Percentiles rank a stretch among this genome's conserved stretches.
Conservation (phyloP, 2,888 invertebrate species). For the Periphyllus acericola region DNA sequence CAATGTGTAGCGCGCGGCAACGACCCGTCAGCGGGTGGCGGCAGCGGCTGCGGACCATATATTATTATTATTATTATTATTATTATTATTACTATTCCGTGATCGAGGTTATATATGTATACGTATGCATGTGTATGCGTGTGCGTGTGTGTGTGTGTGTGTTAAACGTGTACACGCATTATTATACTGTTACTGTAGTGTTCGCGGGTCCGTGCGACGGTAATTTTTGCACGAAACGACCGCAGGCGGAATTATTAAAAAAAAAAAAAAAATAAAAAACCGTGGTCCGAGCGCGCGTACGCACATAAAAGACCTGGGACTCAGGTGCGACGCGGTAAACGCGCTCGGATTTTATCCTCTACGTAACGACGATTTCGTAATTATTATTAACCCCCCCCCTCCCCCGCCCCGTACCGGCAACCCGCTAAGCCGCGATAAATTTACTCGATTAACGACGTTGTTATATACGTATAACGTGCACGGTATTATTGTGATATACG, state of each 20-base stretch:
- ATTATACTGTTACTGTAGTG: background rate
- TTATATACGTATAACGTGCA: background rate
- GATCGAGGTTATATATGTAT: no score
- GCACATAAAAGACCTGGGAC: no score
- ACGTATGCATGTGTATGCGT: no score
- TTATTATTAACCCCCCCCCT: background rate
- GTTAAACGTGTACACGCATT: background rate
- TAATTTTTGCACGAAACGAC: background rate
- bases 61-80: background rate
- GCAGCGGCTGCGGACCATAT: background rate
- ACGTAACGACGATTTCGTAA: constrained; percentile 7
- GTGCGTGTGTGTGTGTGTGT: no score
- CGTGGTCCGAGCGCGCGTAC: background rate
- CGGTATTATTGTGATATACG: no score
- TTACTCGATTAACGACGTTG: background rate
- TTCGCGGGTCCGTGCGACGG: background rate
- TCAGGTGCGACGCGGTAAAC: background rate
- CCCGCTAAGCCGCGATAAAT: background rate
- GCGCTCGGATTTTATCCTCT: constrained; percentile 2
- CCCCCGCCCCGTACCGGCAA: no score
- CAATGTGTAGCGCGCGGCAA: background rate
- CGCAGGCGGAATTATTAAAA: background rate
- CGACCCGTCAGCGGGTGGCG: background rate
- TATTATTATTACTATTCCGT: background rate
- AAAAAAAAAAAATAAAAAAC: background rate